A percentile compares a stretch with the other conserved stretches of the same genome.
Evolutionary conservation across 2,888 invertebrate genomes (phyloP).

Genomic region (Axea sp.): DNA sequence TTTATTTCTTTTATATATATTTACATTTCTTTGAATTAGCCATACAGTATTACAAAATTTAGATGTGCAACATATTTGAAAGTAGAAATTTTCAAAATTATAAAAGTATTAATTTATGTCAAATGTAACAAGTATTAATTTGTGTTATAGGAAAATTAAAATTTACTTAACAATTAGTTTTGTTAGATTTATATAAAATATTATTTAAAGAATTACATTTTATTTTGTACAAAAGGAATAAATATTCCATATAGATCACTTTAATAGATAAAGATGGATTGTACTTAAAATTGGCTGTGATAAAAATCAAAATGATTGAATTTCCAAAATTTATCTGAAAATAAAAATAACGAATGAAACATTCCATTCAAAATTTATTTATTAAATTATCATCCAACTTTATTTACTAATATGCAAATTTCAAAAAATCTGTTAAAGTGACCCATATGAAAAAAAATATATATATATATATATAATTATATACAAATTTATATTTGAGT

Average conservation of each 20-base stretch:
- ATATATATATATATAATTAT: slow-evolving; percentile 4
- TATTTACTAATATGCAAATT: no score
- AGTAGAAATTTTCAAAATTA: neutral
- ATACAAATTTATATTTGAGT: neutral
- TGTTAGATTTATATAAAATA: no score
- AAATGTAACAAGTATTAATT: slow-evolving; percentile 1
- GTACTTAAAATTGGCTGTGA: slow-evolving; percentile 9
- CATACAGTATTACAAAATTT: slow-evolving; percentile 10
- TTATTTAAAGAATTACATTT: neutral
- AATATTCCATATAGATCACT: neutral
- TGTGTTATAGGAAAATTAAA: slow-evolving; percentile 1
- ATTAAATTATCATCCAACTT: no score
- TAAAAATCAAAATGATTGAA: neutral
- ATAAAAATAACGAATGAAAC: neutral
- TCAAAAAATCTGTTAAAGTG: neutral
- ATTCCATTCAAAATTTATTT: no score
- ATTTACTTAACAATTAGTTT: no score
- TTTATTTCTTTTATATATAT: neutral
- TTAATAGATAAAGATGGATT: neutral
- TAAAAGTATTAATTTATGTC: neutral
- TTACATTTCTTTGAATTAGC: neutral
- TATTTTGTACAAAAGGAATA: neutral
- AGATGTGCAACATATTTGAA: neutral
- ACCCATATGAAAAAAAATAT: slow-evolving; percentile 1
- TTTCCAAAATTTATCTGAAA: neutral